phyloP scores from a whole-genome alignment of 2,888 invertebrate species.

The Stenodema calcarata region DNA sequence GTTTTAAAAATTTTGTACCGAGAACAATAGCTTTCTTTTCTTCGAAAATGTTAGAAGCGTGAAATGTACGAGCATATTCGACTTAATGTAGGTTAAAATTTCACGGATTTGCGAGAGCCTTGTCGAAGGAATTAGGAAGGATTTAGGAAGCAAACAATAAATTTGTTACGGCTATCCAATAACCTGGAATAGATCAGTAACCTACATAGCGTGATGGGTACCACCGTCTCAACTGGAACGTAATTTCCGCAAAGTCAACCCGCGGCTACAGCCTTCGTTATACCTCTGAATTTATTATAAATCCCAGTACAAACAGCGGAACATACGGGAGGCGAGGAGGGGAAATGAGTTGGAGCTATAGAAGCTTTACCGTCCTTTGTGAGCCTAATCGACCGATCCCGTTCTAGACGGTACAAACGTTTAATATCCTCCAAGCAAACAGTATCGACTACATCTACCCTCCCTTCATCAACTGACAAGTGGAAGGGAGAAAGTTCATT shows the following conservation, averaged over 20 bases:
- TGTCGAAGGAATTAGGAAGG: too few species aligned
- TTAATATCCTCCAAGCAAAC: slow-evolving; percentile 25
- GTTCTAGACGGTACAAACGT: slow-evolving; percentile 4
- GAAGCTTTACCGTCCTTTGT: neutral
- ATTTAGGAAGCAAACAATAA: too few species aligned
- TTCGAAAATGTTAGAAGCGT: too few species aligned
- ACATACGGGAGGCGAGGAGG: neutral
- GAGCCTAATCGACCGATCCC: slow-evolving; percentile 25
- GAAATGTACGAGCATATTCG: too few species aligned
- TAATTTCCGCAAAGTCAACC: slow-evolving; percentile 7
- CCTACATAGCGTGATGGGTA: neutral
- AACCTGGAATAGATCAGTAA: neutral
- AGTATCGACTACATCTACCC: neutral
- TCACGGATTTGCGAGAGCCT: too few species aligned
- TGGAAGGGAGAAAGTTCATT: slow-evolving; percentile 23
- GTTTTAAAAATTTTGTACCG: too few species aligned
- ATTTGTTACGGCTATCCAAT: too few species aligned
- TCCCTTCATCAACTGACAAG: neutral
- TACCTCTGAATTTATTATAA: slow-evolving; percentile 5
- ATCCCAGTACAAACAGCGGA: neutral
- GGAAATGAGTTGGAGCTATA: neutral
- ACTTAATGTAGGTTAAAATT: too few species aligned
- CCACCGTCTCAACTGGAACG: neutral
- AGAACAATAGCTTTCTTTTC: too few species aligned
- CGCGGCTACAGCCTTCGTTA: neutral